Conservation (phyloP, 2,113 vertebrate species). For the Hucho hucho region DNA sequence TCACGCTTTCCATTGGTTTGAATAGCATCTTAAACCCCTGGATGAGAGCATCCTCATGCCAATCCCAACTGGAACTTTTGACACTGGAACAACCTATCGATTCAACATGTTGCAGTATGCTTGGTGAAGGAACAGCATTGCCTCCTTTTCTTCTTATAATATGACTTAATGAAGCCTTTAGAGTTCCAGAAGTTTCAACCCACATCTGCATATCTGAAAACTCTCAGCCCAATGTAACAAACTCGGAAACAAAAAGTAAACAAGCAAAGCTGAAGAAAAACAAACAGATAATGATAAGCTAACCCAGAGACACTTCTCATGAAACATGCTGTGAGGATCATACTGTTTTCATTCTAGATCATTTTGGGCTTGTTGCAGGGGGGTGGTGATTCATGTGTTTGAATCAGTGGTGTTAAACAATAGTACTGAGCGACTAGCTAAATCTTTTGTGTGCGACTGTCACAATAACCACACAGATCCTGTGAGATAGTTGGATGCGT, state of each 20-base stretch:
- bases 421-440: not conserved
- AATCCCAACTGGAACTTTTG: slow-evolving; percentile 57
- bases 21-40: slow-evolving; percentile 5
- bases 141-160: slow-evolving; percentile 22
- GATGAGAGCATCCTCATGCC: slow-evolving; percentile 41
- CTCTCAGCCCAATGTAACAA: not conserved
- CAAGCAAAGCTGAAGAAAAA: not conserved
- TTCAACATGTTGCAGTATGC: too few species aligned
- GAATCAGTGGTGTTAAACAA: slow-evolving; percentile 1
- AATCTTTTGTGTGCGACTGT: not conserved
- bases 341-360: not conserved
- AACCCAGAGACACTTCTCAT: not conserved
- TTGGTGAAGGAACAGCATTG: slow-evolving; percentile 13
- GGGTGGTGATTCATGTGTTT: not conserved
- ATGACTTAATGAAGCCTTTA: too few species aligned
- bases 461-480: not conserved
- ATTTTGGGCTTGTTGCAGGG: not conserved
- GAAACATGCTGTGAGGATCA: not conserved
- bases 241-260: not conserved
- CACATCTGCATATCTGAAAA: not conserved
- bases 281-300: too few species aligned
- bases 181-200: too few species aligned
- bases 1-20: not conserved
- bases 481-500: not conserved
- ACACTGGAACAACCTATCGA: slow-evolving; percentile 65